These are phyloP conservation scores for Centruroides sculpturatus DNA, from an alignment of 1,140 invertebrate species.

Conservation along the genomic window DNA sequence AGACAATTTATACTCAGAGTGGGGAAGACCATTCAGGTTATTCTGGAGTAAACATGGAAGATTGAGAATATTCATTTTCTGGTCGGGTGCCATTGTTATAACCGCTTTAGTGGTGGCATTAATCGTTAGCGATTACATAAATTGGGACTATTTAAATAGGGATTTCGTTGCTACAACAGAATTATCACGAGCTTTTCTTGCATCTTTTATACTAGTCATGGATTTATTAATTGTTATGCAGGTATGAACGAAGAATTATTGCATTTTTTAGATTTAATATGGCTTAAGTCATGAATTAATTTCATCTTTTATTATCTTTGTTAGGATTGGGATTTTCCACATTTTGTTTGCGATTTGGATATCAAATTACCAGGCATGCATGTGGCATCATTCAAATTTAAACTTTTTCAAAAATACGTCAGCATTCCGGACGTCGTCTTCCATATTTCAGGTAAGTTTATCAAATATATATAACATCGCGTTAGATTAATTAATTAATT, in stretches of 20 bases:
- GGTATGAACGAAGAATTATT: conserved; percentile 17
- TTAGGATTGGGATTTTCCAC: conserved; percentile 43
- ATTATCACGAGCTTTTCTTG: conserved; percentile 37
- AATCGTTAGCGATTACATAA: conserved; percentile 38
- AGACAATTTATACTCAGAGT: conserved; percentile 39
- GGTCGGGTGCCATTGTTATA: conserved; percentile 32
- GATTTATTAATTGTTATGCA: conserved; percentile 43
- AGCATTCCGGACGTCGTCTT: conserved; percentile 23
- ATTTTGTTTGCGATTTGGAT: conserved; percentile 40
- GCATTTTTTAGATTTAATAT: too few relatives aligned
- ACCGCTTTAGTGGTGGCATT: conserved; percentile 36
- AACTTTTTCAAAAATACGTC: conserved; percentile 25
- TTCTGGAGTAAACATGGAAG: conserved; percentile 32
- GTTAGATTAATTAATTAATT: too few relatives aligned
- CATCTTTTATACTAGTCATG: conserved; percentile 41
- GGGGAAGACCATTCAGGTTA: conserved; percentile 29
- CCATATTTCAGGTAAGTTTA: conserved; percentile 30
- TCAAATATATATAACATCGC: too few relatives aligned
- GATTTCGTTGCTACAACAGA: conserved; percentile 40
- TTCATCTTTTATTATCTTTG: conserved; percentile 4
- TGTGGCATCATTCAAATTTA: conserved; percentile 30
- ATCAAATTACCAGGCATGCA: conserved; percentile 40
- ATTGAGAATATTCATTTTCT: conserved; percentile 38
- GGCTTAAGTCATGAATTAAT: neutral
- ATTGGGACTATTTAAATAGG: conserved; percentile 37